Percentiles rank a stretch among this genome's conserved stretches.
Conservation (phyloP, 2,113 vertebrate species). For the Gavialis gangeticus region DNA sequence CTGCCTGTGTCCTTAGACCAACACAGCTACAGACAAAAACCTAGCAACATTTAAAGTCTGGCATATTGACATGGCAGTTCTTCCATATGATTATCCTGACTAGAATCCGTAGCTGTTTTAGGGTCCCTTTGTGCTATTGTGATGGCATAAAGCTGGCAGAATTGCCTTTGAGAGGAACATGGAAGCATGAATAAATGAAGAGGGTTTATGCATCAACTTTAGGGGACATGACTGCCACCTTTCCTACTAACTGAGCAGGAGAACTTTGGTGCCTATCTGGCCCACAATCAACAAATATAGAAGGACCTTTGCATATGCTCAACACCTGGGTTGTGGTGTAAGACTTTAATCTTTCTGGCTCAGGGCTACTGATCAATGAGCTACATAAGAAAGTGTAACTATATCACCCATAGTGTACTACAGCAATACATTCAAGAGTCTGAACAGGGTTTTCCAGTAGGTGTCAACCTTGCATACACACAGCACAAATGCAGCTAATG, state of each 20-base stretch:
- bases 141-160: neutral
- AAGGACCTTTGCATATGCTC: too few relatives aligned
- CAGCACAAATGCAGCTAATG: neutral
- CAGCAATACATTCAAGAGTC: neutral
- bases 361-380: neutral
- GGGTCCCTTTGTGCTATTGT: neutral
- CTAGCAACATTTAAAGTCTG: too few relatives aligned
- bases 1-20: too few relatives aligned
- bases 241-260: neutral
- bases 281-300: too few relatives aligned
- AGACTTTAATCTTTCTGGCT: too few relatives aligned
- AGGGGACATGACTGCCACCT: neutral
- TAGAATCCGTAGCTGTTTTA: neutral
- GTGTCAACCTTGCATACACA: neutral
- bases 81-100: neutral
- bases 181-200: neutral
- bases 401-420: neutral
- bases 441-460: neutral
- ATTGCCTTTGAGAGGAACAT: neutral
- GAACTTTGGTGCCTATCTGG: too few relatives aligned
- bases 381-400: neutral
- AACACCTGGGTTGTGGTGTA: too few relatives aligned
- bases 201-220: neutral
- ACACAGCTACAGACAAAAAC: too few relatives aligned
- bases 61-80: too few relatives aligned